Base-by-base conservation (phyloP, 2,888 invertebrate species). In the Ophion slaviceki region DNA sequence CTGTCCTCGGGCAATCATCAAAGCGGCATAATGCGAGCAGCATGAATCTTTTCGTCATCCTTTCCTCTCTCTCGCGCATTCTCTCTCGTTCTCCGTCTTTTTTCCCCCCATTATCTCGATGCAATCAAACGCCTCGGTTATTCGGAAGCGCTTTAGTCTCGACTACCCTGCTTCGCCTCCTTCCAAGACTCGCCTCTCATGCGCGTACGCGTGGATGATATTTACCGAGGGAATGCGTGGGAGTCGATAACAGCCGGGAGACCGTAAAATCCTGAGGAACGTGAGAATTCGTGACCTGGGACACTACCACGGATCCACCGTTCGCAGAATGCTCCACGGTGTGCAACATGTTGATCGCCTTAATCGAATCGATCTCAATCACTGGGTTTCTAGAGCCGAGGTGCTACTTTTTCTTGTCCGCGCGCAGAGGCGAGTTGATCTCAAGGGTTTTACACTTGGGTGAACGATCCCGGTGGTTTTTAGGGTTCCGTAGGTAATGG, bases 211-310 rank as follows among this genome's bases (percentile, higher is more conserved):
- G 0, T 77, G 36, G 6, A 8, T 28, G 64, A 53, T 32, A 88
- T 88, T 89, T 90, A 94, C 93, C 93, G 20, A 92, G 81, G n/a
- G 87, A 88, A 82, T 93, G 91, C 79, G 90, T 91, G 28, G 93
- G 88, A 5, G 93, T 92, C 17, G 93, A 91, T 11, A 93, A 84
- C 3, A 94, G 87, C 4, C 94, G 89, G n/a, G 94, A 93, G 47
- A 94, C 93, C 3, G 94, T 94, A 82, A 94, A 94, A 86, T 94
- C 93, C 84, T 94, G 94, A 10, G 94, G 93, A 32, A 91, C 86
- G 75, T 94, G 94, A n/a, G 91, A 88, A 88, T 89, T 92, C 28
- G 88, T 80, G 24, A 90, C 87, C 74, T 93, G 92, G 3, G 92
- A 88, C 70, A 89, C 89, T 85, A 92, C 90, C 70, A 89, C 90